phyloP scores from a whole-genome alignment of 1,140 invertebrate species.

The Drosophila littoralis region DNA sequence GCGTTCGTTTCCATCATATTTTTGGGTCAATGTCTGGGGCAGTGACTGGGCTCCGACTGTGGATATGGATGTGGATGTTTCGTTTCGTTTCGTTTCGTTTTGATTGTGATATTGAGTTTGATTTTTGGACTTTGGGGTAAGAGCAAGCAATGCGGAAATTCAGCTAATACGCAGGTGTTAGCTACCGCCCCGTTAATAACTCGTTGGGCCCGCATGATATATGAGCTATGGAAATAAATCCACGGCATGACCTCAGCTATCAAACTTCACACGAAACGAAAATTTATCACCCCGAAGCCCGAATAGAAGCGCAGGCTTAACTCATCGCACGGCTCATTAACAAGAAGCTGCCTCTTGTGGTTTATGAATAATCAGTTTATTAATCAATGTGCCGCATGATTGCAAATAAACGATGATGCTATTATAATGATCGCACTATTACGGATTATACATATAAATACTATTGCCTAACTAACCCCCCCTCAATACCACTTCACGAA shows the following conservation, averaged over 20 bases:
- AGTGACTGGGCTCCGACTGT: conserved; percentile 30
- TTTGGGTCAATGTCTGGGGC: conserved; percentile 43
- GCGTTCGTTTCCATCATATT: conserved; percentile 32
- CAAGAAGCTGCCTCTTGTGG: conserved; percentile 76
- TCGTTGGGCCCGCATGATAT: conserved; percentile 62
- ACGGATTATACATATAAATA: conserved; percentile 45
- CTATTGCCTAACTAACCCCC: neutral
- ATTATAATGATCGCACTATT: conserved; percentile 78
- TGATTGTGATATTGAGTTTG: conserved; percentile 11
- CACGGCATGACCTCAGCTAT: conserved; percentile 80
- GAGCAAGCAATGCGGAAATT: conserved; percentile 68
- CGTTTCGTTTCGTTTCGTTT: neutral
- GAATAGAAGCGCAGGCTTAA: conserved; percentile 54
- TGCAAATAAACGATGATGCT: conserved; percentile 78
- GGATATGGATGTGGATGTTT: conserved; percentile 14
- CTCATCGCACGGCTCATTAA: conserved; percentile 77
- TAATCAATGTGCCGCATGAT: conserved; percentile 71
- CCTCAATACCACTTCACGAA: neutral
- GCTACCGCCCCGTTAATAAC: conserved; percentile 64
- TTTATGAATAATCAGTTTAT: conserved; percentile 80
- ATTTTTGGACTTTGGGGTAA: conserved; percentile 4
- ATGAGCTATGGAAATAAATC: conserved; percentile 78
- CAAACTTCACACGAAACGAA: conserved; percentile 68
- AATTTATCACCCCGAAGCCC: conserved; percentile 46
- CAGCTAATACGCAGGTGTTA: conserved; percentile 74